These are phyloP conservation scores for Coilia nasus DNA, from an alignment of 2,797 vertebrate species.

Conservation along the genomic window DNA sequence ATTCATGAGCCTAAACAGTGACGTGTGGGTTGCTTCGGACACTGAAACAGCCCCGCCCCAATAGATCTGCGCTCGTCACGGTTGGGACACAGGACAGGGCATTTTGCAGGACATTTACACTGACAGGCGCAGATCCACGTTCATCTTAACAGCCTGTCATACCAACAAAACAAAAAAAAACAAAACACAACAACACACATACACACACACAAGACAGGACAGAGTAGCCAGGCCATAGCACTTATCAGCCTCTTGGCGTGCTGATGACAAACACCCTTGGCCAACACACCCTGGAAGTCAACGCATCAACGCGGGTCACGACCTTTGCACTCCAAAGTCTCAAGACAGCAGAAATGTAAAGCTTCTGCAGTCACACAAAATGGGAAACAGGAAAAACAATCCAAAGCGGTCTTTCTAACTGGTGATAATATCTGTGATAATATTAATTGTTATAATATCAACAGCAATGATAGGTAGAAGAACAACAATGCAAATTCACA, in stretches of 20 bases:
- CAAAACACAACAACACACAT: no score
- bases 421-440: slow-evolving; percentile 42
- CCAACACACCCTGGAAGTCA: slow-evolving; percentile 8
- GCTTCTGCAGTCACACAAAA: background rate
- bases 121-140: background rate
- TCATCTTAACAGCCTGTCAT: background rate
- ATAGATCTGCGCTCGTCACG: background rate
- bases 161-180: background rate
- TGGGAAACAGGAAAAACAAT: slow-evolving; percentile 36
- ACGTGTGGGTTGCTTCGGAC: background rate
- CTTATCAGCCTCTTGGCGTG: background rate
- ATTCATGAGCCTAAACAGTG: background rate
- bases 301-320: background rate
- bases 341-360: background rate
- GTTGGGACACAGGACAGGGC: background rate
- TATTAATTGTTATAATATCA: slow-evolving; percentile 52
- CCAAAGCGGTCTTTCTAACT: slow-evolving; percentile 68
- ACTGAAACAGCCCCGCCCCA: background rate
- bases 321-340: slow-evolving; percentile 47
- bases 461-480: slow-evolving; percentile 54
- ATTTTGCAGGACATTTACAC: background rate
- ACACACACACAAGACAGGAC: no score
- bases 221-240: background rate
- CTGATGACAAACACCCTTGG: background rate
- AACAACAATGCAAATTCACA: slow-evolving; percentile 65